A percentile compares a stretch with the other conserved stretches of the same genome.
Conservation (phyloP, 2,113 vertebrate genomes). For the human region DNA sequence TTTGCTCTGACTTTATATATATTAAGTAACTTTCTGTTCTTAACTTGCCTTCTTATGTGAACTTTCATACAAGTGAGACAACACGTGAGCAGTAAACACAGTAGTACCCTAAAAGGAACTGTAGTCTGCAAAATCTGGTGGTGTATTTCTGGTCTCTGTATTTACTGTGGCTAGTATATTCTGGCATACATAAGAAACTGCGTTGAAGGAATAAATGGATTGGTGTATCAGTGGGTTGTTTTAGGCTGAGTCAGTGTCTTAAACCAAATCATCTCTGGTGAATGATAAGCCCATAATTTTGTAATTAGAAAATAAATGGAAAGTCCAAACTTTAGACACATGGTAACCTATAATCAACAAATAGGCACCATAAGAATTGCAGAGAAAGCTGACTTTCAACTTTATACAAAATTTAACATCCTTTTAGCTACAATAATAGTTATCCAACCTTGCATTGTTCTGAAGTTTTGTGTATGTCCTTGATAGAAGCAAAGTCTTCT, state of each 20-base stretch:
- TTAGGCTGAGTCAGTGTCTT: neutral
- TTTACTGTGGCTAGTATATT: neutral
- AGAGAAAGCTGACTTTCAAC: neutral
- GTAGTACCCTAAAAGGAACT: fast-evolving
- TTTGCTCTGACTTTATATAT: neutral
- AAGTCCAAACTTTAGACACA: neutral
- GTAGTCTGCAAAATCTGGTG: neutral
- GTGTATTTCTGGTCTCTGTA: neutral
- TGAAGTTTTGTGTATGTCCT: neutral
- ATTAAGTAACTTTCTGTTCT: neutral
- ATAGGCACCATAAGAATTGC: neutral
- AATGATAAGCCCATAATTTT: neutral
- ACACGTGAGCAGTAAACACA: neutral
- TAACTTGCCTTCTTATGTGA: neutral
- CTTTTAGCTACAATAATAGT: neutral
- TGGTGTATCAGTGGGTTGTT: neutral
- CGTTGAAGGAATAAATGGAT: neutral
- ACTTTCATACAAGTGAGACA: neutral
- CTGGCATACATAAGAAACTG: neutral
- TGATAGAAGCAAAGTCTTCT: neutral
- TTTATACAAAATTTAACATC: neutral
- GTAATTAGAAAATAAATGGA: neutral
- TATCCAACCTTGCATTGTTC: neutral
- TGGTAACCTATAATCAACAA: neutral
- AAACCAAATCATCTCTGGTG: neutral